A percentile compares a stretch with the other conserved stretches of the same genome.
These are phyloP conservation scores for Eriosoma lanigerum DNA, from an alignment of 1,140 invertebrate genomes.

Conservation along the genomic window DNA sequence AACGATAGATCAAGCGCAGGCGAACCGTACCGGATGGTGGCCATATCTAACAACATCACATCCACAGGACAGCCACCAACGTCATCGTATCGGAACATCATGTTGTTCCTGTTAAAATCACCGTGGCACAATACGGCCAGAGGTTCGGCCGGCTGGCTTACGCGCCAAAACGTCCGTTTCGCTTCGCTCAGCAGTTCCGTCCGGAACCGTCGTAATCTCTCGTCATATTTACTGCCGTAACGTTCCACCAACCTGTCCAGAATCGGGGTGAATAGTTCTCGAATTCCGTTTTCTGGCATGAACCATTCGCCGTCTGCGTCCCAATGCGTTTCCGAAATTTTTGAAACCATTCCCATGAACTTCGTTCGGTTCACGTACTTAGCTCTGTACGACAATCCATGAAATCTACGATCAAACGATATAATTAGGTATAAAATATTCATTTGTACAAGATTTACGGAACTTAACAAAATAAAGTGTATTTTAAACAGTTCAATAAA, in stretches of 20 bases:
- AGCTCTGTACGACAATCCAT: conserved; percentile 36
- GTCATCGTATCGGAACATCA: conserved; percentile 54
- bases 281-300: neutral
- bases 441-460: neutral
- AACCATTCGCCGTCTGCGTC: neutral
- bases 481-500: too few species aligned
- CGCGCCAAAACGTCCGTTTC: neutral
- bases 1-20: conserved; percentile 59
- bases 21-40: conserved; percentile 56
- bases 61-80: conserved; percentile 53
- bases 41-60: conserved; percentile 59
- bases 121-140: conserved; percentile 59
- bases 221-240: neutral
- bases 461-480: too few species aligned
- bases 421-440: too few species aligned
- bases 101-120: conserved; percentile 59
- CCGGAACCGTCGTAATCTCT: neutral
- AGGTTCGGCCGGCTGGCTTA: conserved; percentile 54
- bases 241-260: neutral
- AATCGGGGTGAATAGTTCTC: neutral
- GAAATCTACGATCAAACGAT: conserved; percentile 9
- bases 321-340: conserved; percentile 29
- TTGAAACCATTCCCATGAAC: neutral
- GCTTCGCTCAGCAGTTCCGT: neutral
- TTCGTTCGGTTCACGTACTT: neutral